Conservation (phyloP, 2,888 invertebrate species). For the Vannuccia rotundouncinata region DNA sequence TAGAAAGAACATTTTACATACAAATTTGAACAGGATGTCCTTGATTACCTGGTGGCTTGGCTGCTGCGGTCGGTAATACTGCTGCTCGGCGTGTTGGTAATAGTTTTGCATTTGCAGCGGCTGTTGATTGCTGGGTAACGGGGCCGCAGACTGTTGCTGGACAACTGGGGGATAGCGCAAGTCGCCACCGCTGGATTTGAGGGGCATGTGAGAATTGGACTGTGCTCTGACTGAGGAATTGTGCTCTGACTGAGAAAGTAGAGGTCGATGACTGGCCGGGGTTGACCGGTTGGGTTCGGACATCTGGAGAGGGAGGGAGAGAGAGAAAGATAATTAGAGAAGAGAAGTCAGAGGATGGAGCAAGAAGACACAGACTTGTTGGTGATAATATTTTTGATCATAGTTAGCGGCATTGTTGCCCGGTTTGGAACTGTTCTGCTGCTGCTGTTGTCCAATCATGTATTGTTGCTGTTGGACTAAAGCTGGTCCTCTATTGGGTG, state of each 20-base stretch:
- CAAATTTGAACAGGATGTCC: too few species aligned
- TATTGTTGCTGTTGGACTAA: background rate
- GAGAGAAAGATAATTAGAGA: background rate
- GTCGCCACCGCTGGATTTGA: background rate
- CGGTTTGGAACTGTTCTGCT: background rate
- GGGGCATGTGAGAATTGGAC: background rate
- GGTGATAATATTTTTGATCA: background rate
- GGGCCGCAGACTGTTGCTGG: background rate
- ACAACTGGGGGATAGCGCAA: background rate
- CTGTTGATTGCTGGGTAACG: background rate
- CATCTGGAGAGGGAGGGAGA: background rate
- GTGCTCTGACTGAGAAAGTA: background rate
- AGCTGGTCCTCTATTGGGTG: background rate
- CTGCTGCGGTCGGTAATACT: background rate
- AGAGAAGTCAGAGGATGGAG: too few species aligned
- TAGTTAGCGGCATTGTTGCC: background rate
- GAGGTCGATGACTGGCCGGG: background rate
- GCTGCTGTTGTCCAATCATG: background rate
- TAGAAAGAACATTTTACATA: too few species aligned
- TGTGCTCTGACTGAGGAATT: background rate
- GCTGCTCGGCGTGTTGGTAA: conserved; percentile 7
- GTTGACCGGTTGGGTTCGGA: background rate
- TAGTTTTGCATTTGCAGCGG: background rate
- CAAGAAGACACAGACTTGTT: background rate
- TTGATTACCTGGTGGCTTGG: too few species aligned